Conservation (phyloP, 2,797 vertebrate species). For the Enteromius fasciolatus region DNA sequence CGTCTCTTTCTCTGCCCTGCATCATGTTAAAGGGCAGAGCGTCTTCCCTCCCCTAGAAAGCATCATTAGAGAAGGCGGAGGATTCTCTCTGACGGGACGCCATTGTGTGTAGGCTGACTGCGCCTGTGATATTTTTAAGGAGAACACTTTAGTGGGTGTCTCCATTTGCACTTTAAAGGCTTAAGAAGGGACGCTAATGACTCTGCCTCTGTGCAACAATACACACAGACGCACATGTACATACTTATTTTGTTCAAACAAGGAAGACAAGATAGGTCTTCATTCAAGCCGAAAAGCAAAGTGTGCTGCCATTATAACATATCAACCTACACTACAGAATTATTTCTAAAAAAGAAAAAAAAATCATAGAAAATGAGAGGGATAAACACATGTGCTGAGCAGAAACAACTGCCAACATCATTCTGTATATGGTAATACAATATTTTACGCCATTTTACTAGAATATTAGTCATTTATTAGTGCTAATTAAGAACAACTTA, state of each 20-base stretch:
- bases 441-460: too few relatives aligned
- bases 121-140: constrained; percentile 4
- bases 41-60: constrained; percentile 8
- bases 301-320: neutral
- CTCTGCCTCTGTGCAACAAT: constrained; percentile 12
- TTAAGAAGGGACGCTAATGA: constrained; percentile 20
- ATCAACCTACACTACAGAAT: constrained; percentile 15
- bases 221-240: constrained; percentile 22
- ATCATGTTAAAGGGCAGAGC: constrained; percentile 7
- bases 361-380: neutral
- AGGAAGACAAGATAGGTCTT: constrained; percentile 8
- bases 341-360: neutral
- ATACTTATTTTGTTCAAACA: constrained; percentile 11
- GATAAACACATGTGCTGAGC: neutral
- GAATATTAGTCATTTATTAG: too few relatives aligned
- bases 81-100: constrained; percentile 1
- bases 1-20: neutral
- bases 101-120: constrained; percentile 36
- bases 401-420: constrained; percentile 4
- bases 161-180: constrained; percentile 49
- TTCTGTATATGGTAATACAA: too few relatives aligned
- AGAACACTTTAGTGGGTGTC: constrained; percentile 27
- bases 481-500: too few relatives aligned
- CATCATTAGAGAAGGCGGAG: constrained; percentile 25
- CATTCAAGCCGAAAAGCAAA: constrained; percentile 25